Percentiles rank a stretch among this genome's conserved stretches.
phyloP scores from a whole-genome alignment of 2,113 vertebrate species.

The Eudorcas thomsonii region DNA sequence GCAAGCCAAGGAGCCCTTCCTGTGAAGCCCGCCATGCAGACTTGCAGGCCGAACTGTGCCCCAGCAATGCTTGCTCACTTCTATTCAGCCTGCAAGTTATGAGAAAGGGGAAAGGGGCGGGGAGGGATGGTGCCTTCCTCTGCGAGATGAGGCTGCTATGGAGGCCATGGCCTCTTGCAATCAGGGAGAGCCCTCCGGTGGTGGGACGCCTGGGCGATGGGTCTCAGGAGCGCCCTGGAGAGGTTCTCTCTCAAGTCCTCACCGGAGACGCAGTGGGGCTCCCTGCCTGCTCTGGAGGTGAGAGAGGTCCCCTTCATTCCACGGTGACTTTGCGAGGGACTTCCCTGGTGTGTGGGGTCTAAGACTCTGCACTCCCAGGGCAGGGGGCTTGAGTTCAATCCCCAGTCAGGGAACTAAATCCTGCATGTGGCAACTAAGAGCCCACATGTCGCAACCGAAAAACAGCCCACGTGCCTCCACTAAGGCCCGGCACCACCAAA shows the following conservation, averaged over 20 bases:
- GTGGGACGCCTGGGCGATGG: too few relatives aligned
- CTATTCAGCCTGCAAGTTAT: not conserved
- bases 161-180: not conserved
- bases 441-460: not conserved
- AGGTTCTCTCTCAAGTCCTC: not conserved
- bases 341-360: not conserved
- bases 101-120: not conserved
- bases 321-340: not conserved
- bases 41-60: accelerated
- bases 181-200: not conserved
- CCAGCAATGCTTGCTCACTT: not conserved
- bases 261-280: not conserved
- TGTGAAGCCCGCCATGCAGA: not conserved
- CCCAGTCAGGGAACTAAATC: not conserved
- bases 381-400: not conserved
- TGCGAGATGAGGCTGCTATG: not conserved
- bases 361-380: not conserved
- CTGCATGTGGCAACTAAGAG: not conserved
- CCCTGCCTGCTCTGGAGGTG: not conserved
- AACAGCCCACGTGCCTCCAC: not conserved
- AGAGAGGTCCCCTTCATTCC: not conserved
- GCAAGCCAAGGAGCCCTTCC: not conserved
- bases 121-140: not conserved
- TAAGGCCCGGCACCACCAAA: not conserved
- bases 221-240: not conserved